Evolutionary conservation across 2,797 vertebrate genomes (phyloP).

Genomic region (Gymnoscopelus microlampas): DNA sequence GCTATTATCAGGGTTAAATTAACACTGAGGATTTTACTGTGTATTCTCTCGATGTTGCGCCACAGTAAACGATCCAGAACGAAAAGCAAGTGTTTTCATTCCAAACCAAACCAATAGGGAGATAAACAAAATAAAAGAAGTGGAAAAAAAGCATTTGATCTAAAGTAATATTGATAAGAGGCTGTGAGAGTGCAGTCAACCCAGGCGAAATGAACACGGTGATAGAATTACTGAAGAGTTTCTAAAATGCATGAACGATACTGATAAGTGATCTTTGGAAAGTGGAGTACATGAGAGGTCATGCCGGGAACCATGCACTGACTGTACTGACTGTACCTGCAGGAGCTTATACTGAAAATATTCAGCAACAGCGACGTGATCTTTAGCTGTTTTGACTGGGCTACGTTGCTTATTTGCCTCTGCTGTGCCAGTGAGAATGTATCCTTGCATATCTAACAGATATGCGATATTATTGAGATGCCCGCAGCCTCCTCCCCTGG

Average conservation of each 20-base stretch:
- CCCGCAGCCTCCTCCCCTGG: conserved; percentile 4
- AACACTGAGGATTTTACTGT: too few species aligned
- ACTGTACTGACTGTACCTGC: not conserved
- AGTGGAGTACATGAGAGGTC: conserved; percentile 11
- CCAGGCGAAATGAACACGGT: conserved; percentile 4
- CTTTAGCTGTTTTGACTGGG: conserved; percentile 13
- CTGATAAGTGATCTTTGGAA: conserved; percentile 21
- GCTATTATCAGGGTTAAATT: too few species aligned
- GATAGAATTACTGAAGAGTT: conserved; percentile 3
- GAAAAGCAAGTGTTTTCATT: conserved; percentile 43
- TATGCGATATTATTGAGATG: conserved; percentile 15
- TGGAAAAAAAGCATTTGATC: not conserved
- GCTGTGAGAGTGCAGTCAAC: conserved; percentile 10
- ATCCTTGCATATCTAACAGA: conserved; percentile 22
- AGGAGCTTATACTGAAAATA: conserved; percentile 29
- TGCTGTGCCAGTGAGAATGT: conserved; percentile 41
- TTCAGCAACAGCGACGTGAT: conserved; percentile 27
- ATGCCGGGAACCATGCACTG: conserved; percentile 13
- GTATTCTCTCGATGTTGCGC: conserved; percentile 52
- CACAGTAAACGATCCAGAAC: conserved; percentile 59
- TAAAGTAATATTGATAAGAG: conserved; percentile 26
- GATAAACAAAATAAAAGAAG: conserved; percentile 1
- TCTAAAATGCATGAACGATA: conserved; percentile 12
- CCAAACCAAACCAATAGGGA: conserved; percentile 19
- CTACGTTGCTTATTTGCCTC: conserved; percentile 32